phyloP scores from a whole-genome alignment of 2,797 vertebrate genomes.

The Xerus rutilus region DNA sequence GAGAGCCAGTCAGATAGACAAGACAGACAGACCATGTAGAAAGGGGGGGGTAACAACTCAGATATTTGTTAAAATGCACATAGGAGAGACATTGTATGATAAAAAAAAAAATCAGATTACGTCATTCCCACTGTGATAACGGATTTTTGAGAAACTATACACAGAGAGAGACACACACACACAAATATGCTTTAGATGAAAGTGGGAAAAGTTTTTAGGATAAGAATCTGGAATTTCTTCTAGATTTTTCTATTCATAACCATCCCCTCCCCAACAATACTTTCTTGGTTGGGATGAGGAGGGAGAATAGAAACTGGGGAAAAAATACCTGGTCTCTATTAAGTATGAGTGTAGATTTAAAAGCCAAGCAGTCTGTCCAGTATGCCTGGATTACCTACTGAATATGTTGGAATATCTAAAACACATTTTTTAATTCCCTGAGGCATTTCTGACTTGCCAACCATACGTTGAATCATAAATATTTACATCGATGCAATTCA shows the following conservation, averaged over 20 bases:
- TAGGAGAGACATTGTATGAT: slow-evolving; percentile 32
- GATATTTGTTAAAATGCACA: not conserved
- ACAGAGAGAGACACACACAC: too few relatives aligned
- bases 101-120: not conserved
- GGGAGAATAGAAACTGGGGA: not conserved
- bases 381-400: slow-evolving; percentile 41
- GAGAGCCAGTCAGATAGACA: not conserved
- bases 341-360: not conserved
- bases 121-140: not conserved
- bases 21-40: not conserved
- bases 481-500: slow-evolving; percentile 30
- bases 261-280: slow-evolving; percentile 32
- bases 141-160: not conserved
- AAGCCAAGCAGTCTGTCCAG: slow-evolving; percentile 37
- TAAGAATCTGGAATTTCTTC: slow-evolving; percentile 8
- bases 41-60: not conserved
- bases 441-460: slow-evolving; percentile 37
- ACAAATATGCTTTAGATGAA: not conserved
- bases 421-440: slow-evolving; percentile 7
- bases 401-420: slow-evolving; percentile 37
- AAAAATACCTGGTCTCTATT: slow-evolving; percentile 13
- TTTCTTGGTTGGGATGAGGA: not conserved
- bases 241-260: slow-evolving; percentile 38
- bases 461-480: slow-evolving; percentile 62
- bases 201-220: not conserved